phyloP scores from a whole-genome alignment of 2,888 invertebrate genomes.

The Polyommatus iphigenia region DNA sequence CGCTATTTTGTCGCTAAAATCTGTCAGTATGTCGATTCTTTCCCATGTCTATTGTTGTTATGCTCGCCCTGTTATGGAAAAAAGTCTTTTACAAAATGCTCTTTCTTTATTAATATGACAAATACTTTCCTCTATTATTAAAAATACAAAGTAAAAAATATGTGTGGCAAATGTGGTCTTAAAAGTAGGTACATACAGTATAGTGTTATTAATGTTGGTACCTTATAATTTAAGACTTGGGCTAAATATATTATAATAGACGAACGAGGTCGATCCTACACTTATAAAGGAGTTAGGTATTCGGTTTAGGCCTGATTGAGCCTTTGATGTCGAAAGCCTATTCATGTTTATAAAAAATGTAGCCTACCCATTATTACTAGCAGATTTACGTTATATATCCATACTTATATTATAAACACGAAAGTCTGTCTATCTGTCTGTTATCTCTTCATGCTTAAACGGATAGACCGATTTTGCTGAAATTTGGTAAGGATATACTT shows the following conservation, averaged over 20 bases:
- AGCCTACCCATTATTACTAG: not conserved
- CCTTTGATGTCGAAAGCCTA: conserved; percentile 12
- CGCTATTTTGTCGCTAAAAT: too few species aligned
- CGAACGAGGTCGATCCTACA: not conserved
- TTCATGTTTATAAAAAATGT: not conserved
- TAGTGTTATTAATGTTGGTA: not conserved
- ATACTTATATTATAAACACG: too few species aligned
- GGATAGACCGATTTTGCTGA: too few species aligned
- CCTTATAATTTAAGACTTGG: not conserved
- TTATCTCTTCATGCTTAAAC: too few species aligned
- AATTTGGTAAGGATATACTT: too few species aligned
- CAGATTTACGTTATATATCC: not conserved
- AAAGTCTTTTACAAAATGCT: too few species aligned
- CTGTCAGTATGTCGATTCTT: too few species aligned
- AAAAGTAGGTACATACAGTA: not conserved
- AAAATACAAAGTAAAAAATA: conserved; percentile 1
- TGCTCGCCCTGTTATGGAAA: too few species aligned
- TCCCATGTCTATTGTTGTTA: too few species aligned
- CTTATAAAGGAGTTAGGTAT: conserved; percentile 9
- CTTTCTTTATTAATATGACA: not conserved
- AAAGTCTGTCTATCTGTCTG: too few species aligned
- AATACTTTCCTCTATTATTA: not conserved
- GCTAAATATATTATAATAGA: not conserved
- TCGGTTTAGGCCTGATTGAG: not conserved
- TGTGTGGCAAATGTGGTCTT: not conserved